Base-by-base conservation (phyloP, 1,140 invertebrate species). In the Ceratina australensis region DNA sequence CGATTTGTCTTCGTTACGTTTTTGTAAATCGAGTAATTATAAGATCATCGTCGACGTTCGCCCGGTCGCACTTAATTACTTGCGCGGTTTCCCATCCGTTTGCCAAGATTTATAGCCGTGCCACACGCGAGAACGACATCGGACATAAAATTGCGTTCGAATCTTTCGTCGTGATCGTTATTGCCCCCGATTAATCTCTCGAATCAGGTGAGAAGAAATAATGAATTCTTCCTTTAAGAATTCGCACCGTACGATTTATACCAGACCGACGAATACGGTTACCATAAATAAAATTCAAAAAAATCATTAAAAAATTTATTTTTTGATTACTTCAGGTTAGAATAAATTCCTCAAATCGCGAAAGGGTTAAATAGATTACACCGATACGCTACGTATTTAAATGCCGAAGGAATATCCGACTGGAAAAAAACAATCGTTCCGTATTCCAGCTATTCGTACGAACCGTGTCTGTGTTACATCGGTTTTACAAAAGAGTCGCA, bases 401-500 rank as follows among this genome's bases (percentile, higher is more conserved):
- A 0, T n/a, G 50, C 13, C 20, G 52, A 68, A 54, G 66, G 56
- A 22, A 18, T 24, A 12, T 57, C 28, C 26, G 24, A 20, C 33
- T 60, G 42, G 18, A 42, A 72, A n/a, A 54, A 72, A 68, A 74
- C 47, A 59, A 49, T 68, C 47, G 73, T 78, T 80, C 73, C 65
- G 59, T 80, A 66, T 54, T 54, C 65, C 20, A 63, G 57, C 28
- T 68, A 64, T 42, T 28, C 57, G 52, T 54, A 59, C 24, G 61
- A 73, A 20, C 76, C 59, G 66, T 56, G 69, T 49, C 65, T 24
- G 67, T 84, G 33, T 42, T 42, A 42, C 33, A 74, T 81, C 64
- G 83, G 47, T 78, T 84, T 84, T 81, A 72, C 79, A 73, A 84
- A 85, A 81, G 69, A 78, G 75, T 56, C 73, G 61, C 28, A 54